These are phyloP conservation scores for Dipodomys spectabilis DNA, from an alignment of 2,113 vertebrate genomes.

Conservation along the genomic window DNA sequence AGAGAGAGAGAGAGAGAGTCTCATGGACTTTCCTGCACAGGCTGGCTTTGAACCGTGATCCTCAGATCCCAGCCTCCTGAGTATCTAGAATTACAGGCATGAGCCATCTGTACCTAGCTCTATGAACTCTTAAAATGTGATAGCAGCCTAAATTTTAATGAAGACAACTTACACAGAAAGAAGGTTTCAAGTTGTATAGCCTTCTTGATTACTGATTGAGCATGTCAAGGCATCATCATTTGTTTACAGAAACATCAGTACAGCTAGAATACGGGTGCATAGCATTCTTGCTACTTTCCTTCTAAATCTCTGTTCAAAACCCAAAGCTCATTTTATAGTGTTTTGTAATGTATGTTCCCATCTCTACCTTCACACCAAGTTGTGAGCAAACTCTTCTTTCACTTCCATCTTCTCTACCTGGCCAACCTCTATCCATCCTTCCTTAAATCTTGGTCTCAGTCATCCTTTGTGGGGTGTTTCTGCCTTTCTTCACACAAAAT, in stretches of 20 bases:
- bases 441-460: neutral
- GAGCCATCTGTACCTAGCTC: too few species aligned
- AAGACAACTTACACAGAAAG: neutral
- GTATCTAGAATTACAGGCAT: too few species aligned
- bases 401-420: neutral
- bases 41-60: too few species aligned
- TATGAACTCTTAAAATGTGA: neutral
- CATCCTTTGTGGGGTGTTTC: neutral
- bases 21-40: too few species aligned
- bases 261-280: too few species aligned
- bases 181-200: neutral
- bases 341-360: neutral
- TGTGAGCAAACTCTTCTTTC: neutral
- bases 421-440: neutral
- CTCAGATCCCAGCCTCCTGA: too few species aligned
- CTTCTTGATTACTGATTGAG: neutral
- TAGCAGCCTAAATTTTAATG: neutral
- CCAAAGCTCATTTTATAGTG: neutral
- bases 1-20: too few species aligned
- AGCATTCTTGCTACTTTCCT: too few species aligned
- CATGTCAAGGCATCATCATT: neutral
- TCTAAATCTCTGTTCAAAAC: neutral
- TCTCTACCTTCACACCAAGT: neutral
- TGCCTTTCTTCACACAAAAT: neutral
- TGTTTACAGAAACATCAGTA: neutral